Evolutionary conservation across 2,797 vertebrate genomes (phyloP).

Genomic region (Falco berigora): DNA sequence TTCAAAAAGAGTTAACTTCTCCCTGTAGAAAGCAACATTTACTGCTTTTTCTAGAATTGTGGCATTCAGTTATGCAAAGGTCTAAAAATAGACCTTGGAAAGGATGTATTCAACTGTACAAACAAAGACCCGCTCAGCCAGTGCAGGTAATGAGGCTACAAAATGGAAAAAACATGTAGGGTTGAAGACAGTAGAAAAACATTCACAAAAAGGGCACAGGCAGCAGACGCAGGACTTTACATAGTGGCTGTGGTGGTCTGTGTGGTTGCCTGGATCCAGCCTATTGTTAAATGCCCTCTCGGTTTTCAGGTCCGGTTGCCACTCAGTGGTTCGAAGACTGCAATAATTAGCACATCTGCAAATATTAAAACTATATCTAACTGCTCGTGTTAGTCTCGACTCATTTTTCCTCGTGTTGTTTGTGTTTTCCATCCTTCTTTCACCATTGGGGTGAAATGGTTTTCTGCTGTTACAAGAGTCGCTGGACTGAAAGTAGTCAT

Average conservation of each 20-base stretch:
- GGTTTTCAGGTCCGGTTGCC: not conserved
- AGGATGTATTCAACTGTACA: slow-evolving; percentile 56
- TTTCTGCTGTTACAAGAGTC: not conserved
- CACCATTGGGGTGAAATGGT: not conserved
- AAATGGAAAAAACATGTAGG: slow-evolving; percentile 16
- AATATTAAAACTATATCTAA: rapidly evolving
- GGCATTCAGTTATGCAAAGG: not conserved
- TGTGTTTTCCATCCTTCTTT: not conserved
- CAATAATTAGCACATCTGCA: not conserved
- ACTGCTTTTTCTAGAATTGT: slow-evolving; percentile 9
- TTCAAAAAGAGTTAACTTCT: not conserved
- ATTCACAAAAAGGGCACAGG: not conserved
- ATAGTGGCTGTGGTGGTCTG: not conserved
- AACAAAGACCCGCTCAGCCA: slow-evolving; percentile 45
- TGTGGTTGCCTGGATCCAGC: not conserved
- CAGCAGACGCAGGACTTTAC: not conserved
- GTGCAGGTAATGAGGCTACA: slow-evolving; percentile 50
- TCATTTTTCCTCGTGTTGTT: rapidly evolving
- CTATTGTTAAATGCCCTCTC: not conserved
- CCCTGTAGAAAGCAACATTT: slow-evolving; percentile 1
- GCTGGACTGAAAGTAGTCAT: rapidly evolving
- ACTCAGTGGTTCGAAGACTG: not conserved
- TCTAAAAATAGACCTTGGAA: slow-evolving; percentile 58
- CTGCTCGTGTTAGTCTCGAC: not conserved
- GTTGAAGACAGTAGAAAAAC: not conserved